A percentile compares a stretch with the other conserved stretches of the same genome.
Evolutionary conservation across 1,140 invertebrate genomes (phyloP).

Genomic region (Aphelinus atriplicis): DNA sequence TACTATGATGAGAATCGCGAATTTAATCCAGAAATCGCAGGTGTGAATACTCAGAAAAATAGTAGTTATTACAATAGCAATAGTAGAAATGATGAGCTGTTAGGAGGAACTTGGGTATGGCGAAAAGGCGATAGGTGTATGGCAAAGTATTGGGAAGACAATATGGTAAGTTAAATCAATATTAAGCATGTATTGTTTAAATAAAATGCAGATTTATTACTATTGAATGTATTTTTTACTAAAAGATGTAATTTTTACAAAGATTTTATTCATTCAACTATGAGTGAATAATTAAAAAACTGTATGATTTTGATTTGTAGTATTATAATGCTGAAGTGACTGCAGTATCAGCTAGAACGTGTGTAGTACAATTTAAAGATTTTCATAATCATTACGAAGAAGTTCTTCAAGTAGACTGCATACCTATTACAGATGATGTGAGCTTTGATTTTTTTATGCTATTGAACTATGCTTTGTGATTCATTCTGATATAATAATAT

Average conservation of each 20-base stretch:
- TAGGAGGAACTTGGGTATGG: slow-evolving; percentile 69
- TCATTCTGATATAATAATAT: neutral
- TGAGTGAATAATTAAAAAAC: too few relatives aligned
- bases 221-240: too few relatives aligned
- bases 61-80: slow-evolving; percentile 51
- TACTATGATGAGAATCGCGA: slow-evolving; percentile 47
- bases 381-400: slow-evolving; percentile 88
- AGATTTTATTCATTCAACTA: too few relatives aligned
- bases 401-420: slow-evolving; percentile 81
- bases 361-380: slow-evolving; percentile 85
- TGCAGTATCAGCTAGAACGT: slow-evolving; percentile 79
- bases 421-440: slow-evolving; percentile 71
- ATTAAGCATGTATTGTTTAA: too few relatives aligned
- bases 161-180: slow-evolving; percentile 71
- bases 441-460: slow-evolving; percentile 31
- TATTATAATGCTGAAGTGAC: slow-evolving; percentile 88
- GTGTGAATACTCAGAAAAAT: slow-evolving; percentile 47
- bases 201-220: too few relatives aligned
- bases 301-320: slow-evolving; percentile 64
- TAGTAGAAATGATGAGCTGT: slow-evolving; percentile 41
- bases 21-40: slow-evolving; percentile 28
- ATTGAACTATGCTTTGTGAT: neutral
- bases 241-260: too few relatives aligned
- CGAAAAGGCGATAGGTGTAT: slow-evolving; percentile 83
- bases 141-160: slow-evolving; percentile 93